Evolutionary conservation across 2,888 invertebrate genomes (phyloP), one percentile per base, ranked within the genome.

Genomic region (Perizoma flavofasciatum): DNA sequence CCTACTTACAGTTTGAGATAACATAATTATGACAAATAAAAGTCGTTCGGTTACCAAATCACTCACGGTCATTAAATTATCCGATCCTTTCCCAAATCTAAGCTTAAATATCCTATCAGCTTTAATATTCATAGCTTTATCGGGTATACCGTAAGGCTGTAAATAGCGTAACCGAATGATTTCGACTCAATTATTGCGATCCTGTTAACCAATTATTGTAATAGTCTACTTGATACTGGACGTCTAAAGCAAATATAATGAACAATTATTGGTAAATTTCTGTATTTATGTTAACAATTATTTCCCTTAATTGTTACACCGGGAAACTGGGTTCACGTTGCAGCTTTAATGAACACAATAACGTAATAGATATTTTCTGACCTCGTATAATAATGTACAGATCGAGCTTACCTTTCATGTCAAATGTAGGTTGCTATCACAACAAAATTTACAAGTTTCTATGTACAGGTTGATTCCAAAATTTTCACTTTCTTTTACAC

Each of bases 331-430:
- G 73, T 68, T 86, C 79, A 66, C 68, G 71, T 90, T 89, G 82
- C 86, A 78, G 63, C 78, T 82, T 82, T 91, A 92, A 91, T 89
- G 91, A 92, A 87, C 85, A 81, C 79, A 87, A 79, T 78, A 81
- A 87, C 78, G 91, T 85, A 89, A 92, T 78, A 82, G 89, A 92
- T 90, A 91, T 87, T 90, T 88, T 88, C 86, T 84, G 83, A 88
- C 83, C 83, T 83, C 73, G 73, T 72, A 72, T 81, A 78, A 82
- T 80, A 79, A 77, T 70, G 73, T 71, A 74, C 72, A 82, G 83
- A 84, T 85, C 32, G 51, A 43, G 76, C 77, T 73, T 79, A 73
- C 75, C 80, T 78, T 70, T 66, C 66, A 74, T 73, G 71, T 69
- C 72, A 75, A 77, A 37, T 37, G 37, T 37, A 37, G 37, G 37